A percentile compares a stretch with the other conserved stretches of the same genome.
Conservation (phyloP, 2,888 invertebrate genomes). For the Chaitophorus viminalis region DNA sequence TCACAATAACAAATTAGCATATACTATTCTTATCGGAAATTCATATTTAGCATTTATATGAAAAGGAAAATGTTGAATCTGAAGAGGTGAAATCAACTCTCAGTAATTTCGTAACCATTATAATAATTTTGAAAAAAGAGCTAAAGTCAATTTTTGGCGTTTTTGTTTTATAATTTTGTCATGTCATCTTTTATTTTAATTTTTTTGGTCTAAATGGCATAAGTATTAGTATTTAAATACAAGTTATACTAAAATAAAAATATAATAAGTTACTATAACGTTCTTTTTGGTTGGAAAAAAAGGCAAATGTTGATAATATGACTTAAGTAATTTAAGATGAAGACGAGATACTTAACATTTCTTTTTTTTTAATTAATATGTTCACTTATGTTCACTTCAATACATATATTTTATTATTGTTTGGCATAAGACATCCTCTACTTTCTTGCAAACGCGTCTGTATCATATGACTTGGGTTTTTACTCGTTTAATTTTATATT, state of each 20-base stretch:
- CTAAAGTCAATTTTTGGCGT: background rate
- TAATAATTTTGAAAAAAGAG: background rate
- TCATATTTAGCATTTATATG: no score
- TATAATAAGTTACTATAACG: slow-evolving; percentile 8
- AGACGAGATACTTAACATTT: no score
- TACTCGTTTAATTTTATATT: background rate
- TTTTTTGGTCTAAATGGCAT: slow-evolving; percentile 8
- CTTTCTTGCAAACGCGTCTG: background rate
- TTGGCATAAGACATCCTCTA: background rate
- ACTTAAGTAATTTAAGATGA: background rate
- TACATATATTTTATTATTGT: background rate
- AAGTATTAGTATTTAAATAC: background rate
- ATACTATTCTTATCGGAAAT: no score
- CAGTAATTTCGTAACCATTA: no score
- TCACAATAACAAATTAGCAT: no score
- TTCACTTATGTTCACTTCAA: background rate
- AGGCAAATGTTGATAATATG: background rate
- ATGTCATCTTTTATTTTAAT: background rate
- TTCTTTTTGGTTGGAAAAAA: slow-evolving; percentile 1
- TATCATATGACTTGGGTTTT: background rate
- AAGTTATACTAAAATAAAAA: slow-evolving; percentile 8
- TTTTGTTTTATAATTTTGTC: background rate
- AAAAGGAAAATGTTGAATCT: no score
- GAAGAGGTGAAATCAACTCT: no score
- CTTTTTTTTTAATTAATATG: background rate